phyloP scores from a whole-genome alignment of 1,140 invertebrate species.

The Eupristina koningsbergeri region DNA sequence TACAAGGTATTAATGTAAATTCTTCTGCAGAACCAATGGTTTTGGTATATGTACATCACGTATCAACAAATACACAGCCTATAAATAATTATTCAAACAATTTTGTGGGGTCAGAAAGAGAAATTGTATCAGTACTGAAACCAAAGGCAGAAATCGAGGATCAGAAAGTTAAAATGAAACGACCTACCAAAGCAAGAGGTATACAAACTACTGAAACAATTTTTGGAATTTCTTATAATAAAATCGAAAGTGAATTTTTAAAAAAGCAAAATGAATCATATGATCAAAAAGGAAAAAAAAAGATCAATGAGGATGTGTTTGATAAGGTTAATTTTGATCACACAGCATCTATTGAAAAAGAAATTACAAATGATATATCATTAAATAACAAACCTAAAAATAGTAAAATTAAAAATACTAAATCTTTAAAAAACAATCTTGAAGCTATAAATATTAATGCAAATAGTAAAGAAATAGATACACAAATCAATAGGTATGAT shows the following conservation, averaged over 20 bases:
- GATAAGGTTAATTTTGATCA: neutral
- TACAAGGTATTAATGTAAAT: conserved; percentile 60
- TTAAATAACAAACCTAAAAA: conserved; percentile 35
- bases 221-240: conserved; percentile 46
- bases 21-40: conserved; percentile 61
- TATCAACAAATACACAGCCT: conserved; percentile 62
- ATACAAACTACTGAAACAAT: conserved; percentile 62
- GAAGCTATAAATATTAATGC: neutral
- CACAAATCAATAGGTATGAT: neutral
- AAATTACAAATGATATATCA: neutral
- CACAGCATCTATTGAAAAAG: neutral
- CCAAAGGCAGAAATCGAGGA: conserved; percentile 60
- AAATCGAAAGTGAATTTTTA: neutral
- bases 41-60: conserved; percentile 62
- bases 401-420: neutral
- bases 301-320: neutral
- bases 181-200: conserved; percentile 49
- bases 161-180: conserved; percentile 57
- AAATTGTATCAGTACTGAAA: conserved; percentile 62
- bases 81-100: conserved; percentile 55
- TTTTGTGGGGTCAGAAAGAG: conserved; percentile 61
- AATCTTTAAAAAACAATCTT: neutral
- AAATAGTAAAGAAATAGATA: neutral
- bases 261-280: neutral
- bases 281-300: neutral